A percentile compares a stretch with the other conserved stretches of the same genome.
These are phyloP conservation scores for Oxyruncus cristatus DNA, from an alignment of 2,113 vertebrate genomes.

Conservation along the genomic window DNA sequence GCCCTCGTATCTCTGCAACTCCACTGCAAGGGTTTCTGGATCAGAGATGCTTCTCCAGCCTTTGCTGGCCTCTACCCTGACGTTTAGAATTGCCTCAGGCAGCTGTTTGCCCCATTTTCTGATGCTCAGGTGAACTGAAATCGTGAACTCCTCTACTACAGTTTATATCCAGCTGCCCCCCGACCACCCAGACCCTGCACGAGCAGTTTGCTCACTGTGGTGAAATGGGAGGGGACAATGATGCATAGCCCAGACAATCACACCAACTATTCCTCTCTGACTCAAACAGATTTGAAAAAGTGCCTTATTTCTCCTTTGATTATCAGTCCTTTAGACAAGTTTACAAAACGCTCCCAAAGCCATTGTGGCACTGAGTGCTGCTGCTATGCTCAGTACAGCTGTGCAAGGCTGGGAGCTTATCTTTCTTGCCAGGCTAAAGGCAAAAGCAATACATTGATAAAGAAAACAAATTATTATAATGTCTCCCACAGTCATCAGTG, in stretches of 20 bases:
- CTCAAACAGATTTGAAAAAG: not conserved
- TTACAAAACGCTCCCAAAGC: not conserved
- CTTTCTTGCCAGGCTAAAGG: not conserved
- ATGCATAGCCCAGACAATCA: not conserved
- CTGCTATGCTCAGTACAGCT: not conserved
- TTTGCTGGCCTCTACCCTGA: not conserved
- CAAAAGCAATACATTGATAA: not conserved
- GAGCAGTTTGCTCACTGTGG: not conserved
- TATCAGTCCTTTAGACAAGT: not conserved
- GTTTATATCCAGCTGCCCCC: not conserved
- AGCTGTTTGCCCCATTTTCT: not conserved
- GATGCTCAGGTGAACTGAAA: not conserved
- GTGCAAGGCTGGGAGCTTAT: not conserved
- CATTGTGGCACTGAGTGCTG: not conserved
- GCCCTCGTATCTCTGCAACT: not conserved
- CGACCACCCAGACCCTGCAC: fast-evolving
- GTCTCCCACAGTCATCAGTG: not conserved
- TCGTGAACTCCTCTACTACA: not conserved
- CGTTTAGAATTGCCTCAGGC: not conserved
- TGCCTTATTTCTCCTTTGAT: not conserved
- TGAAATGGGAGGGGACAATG: not conserved
- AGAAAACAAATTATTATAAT: not conserved
- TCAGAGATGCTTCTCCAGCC: not conserved
- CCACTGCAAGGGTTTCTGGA: not conserved
- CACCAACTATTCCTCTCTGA: not conserved